Base-by-base conservation (phyloP, 2,888 invertebrate species). In the Phasia obesa region DNA sequence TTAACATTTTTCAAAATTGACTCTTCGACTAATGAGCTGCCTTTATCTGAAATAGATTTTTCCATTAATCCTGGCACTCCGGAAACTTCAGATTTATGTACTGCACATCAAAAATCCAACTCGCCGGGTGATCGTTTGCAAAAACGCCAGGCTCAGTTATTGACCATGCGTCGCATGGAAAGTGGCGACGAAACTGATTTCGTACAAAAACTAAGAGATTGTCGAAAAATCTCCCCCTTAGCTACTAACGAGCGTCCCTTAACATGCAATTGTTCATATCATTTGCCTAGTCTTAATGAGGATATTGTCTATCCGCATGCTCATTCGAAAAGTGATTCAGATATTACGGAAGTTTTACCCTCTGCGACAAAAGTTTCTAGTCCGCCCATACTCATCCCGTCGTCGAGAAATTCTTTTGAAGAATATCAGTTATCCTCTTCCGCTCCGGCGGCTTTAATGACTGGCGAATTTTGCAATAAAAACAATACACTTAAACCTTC, bases 21-120 rank as follows among this genome's bases (percentile, higher is more conserved):
- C 89, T 94, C 94, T 69, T 93, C 94, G n/a, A 94, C 94, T 84
- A 94, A 94, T 92, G 94, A 94, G 91, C 91, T 94, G 87, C 94
- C 94, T 76, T 90, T 94, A 86, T 94, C 94, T 79, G 93, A 93
- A 85, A 92, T 93, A 88, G 92, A 93, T 88, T 93, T 93, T 85
- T 90, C 89, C 21, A 81, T 87, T 81, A 90, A 88, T 82, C 91
- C 89, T 38, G 87, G 90, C 78, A 90, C 90, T 73, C 91, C 90
- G 23, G 90, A 90, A 84, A 75, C 76, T 38, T 59, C 84, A n/a
- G 78, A 21, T 6, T 44, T 25, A 13, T 80, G 74, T 15, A 47
- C 35, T 9, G 71, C 71, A 44, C 71, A 77, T 53, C 53, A 53
- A 31, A 81, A 84, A 15, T 53, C 74, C 9, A 53, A 49, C n/a